Percentiles rank a stretch among this genome's conserved stretches.
These are phyloP conservation scores for Illadopsis cleaveri DNA, from an alignment of 2,113 vertebrate genomes.

Conservation along the genomic window DNA sequence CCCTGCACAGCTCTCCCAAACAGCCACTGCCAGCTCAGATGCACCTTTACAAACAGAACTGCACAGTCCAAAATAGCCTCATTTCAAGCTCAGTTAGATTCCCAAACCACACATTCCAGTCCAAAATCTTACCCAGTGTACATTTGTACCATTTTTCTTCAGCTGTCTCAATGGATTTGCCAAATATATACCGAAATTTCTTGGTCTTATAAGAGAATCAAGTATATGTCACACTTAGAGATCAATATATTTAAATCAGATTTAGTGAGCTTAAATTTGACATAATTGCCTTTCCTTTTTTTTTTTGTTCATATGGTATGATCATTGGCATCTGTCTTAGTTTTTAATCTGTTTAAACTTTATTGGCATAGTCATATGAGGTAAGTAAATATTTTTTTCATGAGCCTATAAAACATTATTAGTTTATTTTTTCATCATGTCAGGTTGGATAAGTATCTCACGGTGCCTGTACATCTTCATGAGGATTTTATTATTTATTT, in stretches of 20 bases:
- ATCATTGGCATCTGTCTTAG: not conserved
- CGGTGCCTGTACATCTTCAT: constrained; percentile 60
- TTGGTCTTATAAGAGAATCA: not conserved
- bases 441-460: constrained; percentile 34
- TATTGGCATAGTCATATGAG: not conserved
- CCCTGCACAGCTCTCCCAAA: not conserved
- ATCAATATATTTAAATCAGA: not conserved
- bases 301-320: not conserved
- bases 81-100: not conserved
- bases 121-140: not conserved
- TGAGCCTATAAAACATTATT: constrained; percentile 52
- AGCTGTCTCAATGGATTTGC: not conserved
- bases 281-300: not conserved
- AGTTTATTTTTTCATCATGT: constrained; percentile 54
- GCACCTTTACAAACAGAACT: not conserved
- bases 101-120: not conserved
- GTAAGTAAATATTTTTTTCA: constrained; percentile 59
- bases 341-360: constrained; percentile 42
- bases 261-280: not conserved
- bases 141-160: not conserved
- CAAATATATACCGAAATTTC: not conserved
- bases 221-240: not conserved
- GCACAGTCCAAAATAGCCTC: not conserved
- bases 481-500: constrained; percentile 64
- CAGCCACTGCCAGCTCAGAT: not conserved